Conservation (phyloP, 2,113 vertebrate species). For the Macrotis lagotis region DNA sequence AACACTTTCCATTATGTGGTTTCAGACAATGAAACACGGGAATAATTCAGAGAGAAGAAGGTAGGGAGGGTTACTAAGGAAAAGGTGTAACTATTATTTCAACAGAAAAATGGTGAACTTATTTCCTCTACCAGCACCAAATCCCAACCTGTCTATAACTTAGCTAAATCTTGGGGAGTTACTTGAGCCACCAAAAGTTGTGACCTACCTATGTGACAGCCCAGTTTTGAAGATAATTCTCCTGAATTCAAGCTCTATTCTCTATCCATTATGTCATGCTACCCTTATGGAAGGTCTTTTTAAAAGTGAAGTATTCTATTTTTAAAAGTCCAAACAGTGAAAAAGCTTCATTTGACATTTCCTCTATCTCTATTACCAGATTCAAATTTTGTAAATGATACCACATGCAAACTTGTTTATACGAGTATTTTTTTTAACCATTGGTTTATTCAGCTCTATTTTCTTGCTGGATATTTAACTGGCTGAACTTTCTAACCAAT, state of each 20-base stretch:
- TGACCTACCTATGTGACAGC: background rate
- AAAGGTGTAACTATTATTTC: background rate
- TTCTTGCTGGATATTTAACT: background rate
- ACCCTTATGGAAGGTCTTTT: background rate
- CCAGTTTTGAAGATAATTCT: background rate
- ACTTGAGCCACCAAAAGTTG: background rate
- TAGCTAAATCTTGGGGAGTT: background rate
- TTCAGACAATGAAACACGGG: background rate
- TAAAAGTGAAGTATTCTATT: background rate
- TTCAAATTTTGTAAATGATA: background rate
- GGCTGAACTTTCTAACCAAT: conserved; percentile 8
- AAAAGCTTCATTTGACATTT: background rate
- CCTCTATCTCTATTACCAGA: background rate
- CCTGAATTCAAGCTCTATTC: background rate
- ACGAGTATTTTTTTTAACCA: background rate
- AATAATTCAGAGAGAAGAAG: background rate
- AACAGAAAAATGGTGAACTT: background rate
- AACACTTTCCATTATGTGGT: background rate
- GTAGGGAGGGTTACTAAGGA: background rate
- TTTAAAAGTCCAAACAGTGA: background rate
- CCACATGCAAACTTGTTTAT: background rate
- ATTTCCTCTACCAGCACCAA: background rate
- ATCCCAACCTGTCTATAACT: background rate
- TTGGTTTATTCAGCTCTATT: background rate
- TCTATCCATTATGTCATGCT: background rate